Base-by-base conservation (phyloP, 2,797 vertebrate genomes). In the Botia almorhae region DNA sequence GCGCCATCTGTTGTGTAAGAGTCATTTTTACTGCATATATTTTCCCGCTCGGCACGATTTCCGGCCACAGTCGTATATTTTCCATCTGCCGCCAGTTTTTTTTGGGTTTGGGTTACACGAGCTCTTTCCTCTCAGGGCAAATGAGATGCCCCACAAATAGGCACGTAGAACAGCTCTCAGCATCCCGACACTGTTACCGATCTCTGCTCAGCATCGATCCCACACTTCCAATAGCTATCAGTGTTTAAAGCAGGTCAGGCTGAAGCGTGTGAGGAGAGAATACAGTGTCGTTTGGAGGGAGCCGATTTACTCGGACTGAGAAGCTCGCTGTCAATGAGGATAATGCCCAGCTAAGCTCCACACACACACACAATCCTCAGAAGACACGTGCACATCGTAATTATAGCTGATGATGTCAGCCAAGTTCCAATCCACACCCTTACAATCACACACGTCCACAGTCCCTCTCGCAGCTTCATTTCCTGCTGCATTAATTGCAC, bases 401-500 rank as follows among this genome's bases (percentile, higher is more conserved):
- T 94, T 93, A 93, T 89, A 92, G 89, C 68, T 36, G 82, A 84
- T 94, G 92, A 93, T 93, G 92, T 94, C 93, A 93, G 85, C 73
- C 81, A 85, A 85, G 87, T 88, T 90, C 88, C 87, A 88, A 85
- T 90, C 87, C 90, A 87, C 88, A 87, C 90, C 85, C 84, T 77
- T 88, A 85, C 85, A 78, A 85, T 89, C 88, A 89, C 88, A 84
- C 85, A 84, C 76, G 81, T 78, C 82, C 73, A 26, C 87, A 83
- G 86, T 90, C 87, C 85, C 88, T 89, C 83, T 88, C 74, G 81
- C 83, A 69, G 67, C 58, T 85, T 87, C 67, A 81, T 61, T 78
- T 90, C 88, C 93, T 93, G 87, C 89, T 85, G 89, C 84, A 39
- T 89, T 91, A 93, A 93, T 93, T 91, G 88, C 88, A 93, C 89